A percentile compares a stretch with the other conserved stretches of the same genome.
These are phyloP conservation scores for Cydia amplana DNA, from an alignment of 1,140 invertebrate genomes.

Conservation along the genomic window DNA sequence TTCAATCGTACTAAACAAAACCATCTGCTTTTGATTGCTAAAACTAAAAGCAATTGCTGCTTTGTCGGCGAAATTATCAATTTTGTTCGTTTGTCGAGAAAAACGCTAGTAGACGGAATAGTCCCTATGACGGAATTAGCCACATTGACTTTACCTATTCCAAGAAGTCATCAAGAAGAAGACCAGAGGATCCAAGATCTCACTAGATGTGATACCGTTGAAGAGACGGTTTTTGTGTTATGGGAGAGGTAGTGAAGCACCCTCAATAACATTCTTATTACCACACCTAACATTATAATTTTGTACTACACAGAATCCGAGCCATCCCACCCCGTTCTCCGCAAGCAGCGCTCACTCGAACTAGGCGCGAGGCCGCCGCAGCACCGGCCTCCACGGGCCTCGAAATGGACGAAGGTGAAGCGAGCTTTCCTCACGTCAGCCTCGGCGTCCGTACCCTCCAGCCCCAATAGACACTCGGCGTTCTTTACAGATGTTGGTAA, in stretches of 20 bases:
- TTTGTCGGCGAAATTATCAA: no score
- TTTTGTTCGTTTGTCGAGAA: no score
- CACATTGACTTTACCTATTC: no score
- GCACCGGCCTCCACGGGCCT: conserved; percentile 62
- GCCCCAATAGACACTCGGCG: conserved; percentile 82
- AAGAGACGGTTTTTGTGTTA: conserved; percentile 76
- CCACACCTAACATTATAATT: no score
- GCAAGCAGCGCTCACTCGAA: conserved; percentile 75
- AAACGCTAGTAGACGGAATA: no score
- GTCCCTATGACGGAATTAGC: no score
- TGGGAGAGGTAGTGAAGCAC: conserved; percentile 68
- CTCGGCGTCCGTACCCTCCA: conserved; percentile 83
- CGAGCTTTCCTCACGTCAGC: conserved; percentile 84
- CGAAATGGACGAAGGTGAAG: conserved; percentile 87
- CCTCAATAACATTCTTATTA: neutral
- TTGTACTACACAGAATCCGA: conserved; percentile 58
- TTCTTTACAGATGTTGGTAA: conserved; percentile 82
- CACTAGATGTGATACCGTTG: conserved; percentile 66
- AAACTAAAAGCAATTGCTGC: no score
- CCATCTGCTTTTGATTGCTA: no score
- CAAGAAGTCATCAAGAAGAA: conserved; percentile 77
- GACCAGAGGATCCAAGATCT: conserved; percentile 57
- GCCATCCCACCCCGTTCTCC: conserved; percentile 69
- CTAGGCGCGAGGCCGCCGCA: conserved; percentile 58
- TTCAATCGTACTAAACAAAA: no score